Evolutionary conservation across 2,888 invertebrate genomes (phyloP), one percentile per base, ranked within the genome.

Genomic region (Chouioia cunea): DNA sequence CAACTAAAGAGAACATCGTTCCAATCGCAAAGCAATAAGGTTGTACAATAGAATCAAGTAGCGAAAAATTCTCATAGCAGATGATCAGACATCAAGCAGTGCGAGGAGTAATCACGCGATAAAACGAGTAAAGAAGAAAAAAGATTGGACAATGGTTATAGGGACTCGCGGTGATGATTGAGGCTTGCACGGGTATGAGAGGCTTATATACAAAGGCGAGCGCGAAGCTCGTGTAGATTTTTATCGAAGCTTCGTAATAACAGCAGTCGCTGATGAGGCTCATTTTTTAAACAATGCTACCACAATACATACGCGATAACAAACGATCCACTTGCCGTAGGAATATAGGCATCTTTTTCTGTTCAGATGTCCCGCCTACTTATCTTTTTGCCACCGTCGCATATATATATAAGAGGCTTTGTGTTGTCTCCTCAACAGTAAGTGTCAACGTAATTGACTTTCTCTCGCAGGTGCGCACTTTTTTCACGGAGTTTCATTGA

Each of bases 161-260:
- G 12, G 36, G 36, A 59, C 59, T 53, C 66, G 16, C 14, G 18
- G 27, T 27, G 66, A 66, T 66, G 66, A 66, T 66, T 65, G 58
- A 36, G 50, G 23, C 52, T 36, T 27, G 54, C 27, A 15, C 54
- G 23, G 27, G 54, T 27, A n/a, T 22, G 6, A 36, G 23, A n/a
- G 27, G 23, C n/a, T n/a, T n/a, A n/a, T 15, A 22, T 27, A 54
- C 54, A 14, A 4, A 10, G n/a, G n/a, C 20, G 43, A 50, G 57
- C 15, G 58, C 4, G 53, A 65, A 59, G 48, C 44, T 60, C 54
- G 54, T 57, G 53, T 59, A 65, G 64, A 70, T 70, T 64, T 70
- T 70, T 70, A 64, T 64, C 63, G 63, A 57, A 52, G 47, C 23
- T 43, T 62, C 69, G 63, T 69, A 69, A 69, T 69, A 69, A 63